Percentiles rank a stretch among this genome's conserved stretches.
These are phyloP conservation scores for Cyanistes caeruleus DNA, from an alignment of 2,113 vertebrate genomes.

Conservation along the genomic window DNA sequence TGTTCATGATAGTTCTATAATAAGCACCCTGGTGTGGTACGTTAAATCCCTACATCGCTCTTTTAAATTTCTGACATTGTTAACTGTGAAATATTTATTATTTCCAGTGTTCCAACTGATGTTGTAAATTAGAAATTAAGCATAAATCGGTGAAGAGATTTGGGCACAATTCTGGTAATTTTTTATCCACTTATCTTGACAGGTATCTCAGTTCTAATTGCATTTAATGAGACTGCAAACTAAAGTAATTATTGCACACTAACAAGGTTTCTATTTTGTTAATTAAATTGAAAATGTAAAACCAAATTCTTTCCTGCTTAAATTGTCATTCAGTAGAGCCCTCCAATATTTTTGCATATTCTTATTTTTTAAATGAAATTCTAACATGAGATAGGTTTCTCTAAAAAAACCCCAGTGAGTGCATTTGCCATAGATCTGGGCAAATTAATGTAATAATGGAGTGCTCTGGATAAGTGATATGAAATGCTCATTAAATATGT, in stretches of 20 bases:
- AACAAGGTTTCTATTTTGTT: neutral
- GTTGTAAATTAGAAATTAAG: neutral
- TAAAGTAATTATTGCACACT: neutral
- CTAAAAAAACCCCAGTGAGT: neutral
- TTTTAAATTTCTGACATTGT: neutral
- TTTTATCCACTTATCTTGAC: slow-evolving; percentile 5
- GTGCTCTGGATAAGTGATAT: neutral
- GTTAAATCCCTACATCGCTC: neutral
- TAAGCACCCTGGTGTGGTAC: neutral
- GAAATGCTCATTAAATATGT: neutral
- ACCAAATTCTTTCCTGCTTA: neutral
- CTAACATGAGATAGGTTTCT: neutral
- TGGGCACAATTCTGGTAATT: neutral
- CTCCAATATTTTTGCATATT: neutral
- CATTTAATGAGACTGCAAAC: neutral
- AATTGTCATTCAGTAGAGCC: neutral
- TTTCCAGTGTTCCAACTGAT: neutral
- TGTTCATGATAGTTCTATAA: neutral
- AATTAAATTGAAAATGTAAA: neutral
- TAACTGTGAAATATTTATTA: neutral
- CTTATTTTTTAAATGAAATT: neutral
- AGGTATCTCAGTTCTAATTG: slow-evolving; percentile 16
- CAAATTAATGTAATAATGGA: neutral
- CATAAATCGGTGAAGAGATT: neutral
- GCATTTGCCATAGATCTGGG: neutral